Base-by-base conservation (phyloP, 2,113 vertebrate genomes). In the Takifugu bimaculatus region DNA sequence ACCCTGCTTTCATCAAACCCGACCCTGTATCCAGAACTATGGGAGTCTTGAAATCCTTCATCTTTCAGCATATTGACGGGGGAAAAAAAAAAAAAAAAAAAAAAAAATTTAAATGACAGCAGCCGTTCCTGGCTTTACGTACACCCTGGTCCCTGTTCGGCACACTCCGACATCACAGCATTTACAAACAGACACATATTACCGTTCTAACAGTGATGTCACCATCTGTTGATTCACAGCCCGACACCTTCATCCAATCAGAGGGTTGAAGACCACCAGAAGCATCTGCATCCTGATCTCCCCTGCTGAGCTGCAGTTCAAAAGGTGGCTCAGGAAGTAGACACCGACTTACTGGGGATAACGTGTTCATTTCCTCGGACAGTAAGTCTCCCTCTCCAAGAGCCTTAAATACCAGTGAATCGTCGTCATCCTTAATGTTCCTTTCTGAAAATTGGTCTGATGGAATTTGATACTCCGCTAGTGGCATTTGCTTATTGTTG, bases 1-100 rank as follows among this genome's bases (percentile, higher is more conserved):
- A 88, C 7, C 91, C 91, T 3, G 91, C 91, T 39, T 92, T 92
- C 78, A 91, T 85, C 70, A 92, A 60, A 57, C 89, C 86, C 44
- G 91, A 92, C 0, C 91, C 91, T 0, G 86, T 87, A 55, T 92
- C 91, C 74, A 92, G 35, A 0, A 92, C 78, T 3, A 92, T 64
- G 9, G 89, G 83, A 5, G 75, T 89, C 55, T 74, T 79, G 44
- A 78, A 88, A 35, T 88, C 74, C 7, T 50, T 50, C 50, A 85
- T 62, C 91, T 91, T 66, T 3, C 57, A 54, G 13, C 13, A 54
- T 26, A 69, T 26, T 2, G 13, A 13, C n/a, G n/a, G n/a, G n/a
- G n/a, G n/a, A 3, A 35, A 55, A 66, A 26, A 42, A 52, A 20
- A 20, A 20, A 50, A n/a, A n/a, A n/a, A 3, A 35, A 55, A 66